Evolutionary conservation across 2,797 vertebrate genomes (phyloP).

Genomic region (Eulemur albifrons): DNA sequence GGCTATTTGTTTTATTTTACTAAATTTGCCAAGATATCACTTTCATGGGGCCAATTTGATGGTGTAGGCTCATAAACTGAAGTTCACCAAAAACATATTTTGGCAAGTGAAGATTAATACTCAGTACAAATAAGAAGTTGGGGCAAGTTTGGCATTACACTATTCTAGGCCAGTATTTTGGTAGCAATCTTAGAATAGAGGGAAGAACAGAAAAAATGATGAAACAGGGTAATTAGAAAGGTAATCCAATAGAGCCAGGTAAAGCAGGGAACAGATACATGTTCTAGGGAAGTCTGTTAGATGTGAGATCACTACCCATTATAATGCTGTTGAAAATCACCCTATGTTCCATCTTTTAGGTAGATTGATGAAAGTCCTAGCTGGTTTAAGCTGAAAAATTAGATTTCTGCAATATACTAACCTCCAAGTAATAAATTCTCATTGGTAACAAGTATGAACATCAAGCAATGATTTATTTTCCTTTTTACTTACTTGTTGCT

Average conservation of each 20-base stretch:
- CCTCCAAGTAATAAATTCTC: background rate
- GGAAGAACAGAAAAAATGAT: background rate
- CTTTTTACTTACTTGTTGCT: background rate
- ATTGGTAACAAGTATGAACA: background rate
- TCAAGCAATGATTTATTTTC: background rate
- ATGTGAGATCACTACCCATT: background rate
- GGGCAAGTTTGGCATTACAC: background rate
- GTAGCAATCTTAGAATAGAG: background rate
- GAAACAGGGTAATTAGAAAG: background rate
- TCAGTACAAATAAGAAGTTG: background rate
- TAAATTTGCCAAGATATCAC: background rate
- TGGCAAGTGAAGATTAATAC: background rate
- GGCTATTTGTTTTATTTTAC: background rate
- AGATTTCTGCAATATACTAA: background rate
- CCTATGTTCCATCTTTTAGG: background rate
- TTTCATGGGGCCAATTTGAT: background rate
- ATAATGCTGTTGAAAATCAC: background rate
- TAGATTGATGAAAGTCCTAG: background rate
- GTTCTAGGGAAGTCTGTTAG: background rate
- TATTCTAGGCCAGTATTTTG: background rate
- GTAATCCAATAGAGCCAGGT: background rate
- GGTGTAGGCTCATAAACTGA: background rate
- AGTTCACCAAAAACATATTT: background rate
- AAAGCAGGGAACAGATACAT: background rate
- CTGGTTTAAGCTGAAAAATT: background rate